Conservation (phyloP, 1,140 invertebrate species). For the Chlorops oryzae region DNA sequence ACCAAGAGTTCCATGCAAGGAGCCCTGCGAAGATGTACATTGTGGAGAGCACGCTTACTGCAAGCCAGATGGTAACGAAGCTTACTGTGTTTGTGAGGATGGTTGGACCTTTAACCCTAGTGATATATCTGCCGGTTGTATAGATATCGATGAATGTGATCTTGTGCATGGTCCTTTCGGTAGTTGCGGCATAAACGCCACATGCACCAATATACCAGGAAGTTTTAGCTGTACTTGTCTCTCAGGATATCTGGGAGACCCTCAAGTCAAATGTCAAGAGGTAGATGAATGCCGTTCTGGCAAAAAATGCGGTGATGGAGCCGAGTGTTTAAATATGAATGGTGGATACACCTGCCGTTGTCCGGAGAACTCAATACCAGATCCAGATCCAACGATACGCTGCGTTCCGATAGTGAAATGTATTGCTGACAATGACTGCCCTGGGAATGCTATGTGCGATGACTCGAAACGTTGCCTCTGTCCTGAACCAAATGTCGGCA, state of each 20-base stretch:
- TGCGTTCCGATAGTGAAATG: constrained; percentile 78
- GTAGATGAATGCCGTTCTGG: constrained; percentile 71
- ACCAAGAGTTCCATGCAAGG: constrained; percentile 73
- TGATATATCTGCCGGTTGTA: constrained; percentile 81
- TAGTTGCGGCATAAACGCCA: constrained; percentile 74
- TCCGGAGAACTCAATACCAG: constrained; percentile 70
- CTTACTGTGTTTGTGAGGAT: constrained; percentile 87
- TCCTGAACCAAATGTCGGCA: constrained; percentile 83
- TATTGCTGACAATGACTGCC: constrained; percentile 67
- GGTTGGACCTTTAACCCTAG: constrained; percentile 88
- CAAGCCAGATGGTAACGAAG: constrained; percentile 80
- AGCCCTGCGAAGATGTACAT: constrained; percentile 84
- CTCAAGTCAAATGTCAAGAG: constrained; percentile 69
- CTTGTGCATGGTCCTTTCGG: constrained; percentile 66
- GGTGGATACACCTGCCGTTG: constrained; percentile 76
- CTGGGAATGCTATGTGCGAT: constrained; percentile 84
- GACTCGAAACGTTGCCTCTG: constrained; percentile 70
- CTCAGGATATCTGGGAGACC: constrained; percentile 72
- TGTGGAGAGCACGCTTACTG: constrained; percentile 85
- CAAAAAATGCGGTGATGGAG: constrained; percentile 68
- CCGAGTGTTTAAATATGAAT: constrained; percentile 69
- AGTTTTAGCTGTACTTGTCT: constrained; percentile 71
- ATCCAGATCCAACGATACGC: constrained; percentile 70
- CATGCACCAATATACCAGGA: constrained; percentile 77
- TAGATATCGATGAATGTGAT: constrained; percentile 92